Conservation (phyloP, 2,888 invertebrate genomes). For the Dugesia japonica region DNA sequence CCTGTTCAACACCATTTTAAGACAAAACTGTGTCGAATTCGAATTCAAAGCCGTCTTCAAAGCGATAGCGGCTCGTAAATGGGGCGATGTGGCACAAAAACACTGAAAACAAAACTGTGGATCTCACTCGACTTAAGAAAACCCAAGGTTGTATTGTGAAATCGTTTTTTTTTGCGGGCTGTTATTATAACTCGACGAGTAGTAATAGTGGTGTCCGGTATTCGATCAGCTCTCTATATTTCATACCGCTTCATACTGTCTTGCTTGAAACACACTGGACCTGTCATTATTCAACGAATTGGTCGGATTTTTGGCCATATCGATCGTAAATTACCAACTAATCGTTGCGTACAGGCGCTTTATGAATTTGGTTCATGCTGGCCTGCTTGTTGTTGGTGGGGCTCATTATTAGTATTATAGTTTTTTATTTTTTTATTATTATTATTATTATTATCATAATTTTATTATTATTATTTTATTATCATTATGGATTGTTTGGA, state of each 20-base stretch:
- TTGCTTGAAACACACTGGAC: conserved; percentile 15
- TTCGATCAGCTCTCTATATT: neutral
- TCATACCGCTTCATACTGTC: neutral
- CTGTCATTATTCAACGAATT: neutral
- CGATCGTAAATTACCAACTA: conserved; percentile 1
- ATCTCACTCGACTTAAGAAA: conserved; percentile 5
- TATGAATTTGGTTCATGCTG: neutral
- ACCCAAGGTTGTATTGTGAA: neutral
- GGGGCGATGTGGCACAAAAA: conserved; percentile 11
- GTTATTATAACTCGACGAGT: conserved; percentile 14
- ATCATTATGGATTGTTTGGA: too few relatives aligned
- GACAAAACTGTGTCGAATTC: conserved; percentile 11
- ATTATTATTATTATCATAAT: too few relatives aligned
- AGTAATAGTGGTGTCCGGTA: conserved; percentile 20
- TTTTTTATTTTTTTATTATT: too few relatives aligned
- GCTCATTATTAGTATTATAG: too few relatives aligned
- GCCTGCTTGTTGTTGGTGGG: neutral
- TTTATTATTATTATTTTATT: too few relatives aligned
- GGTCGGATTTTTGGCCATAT: conserved; percentile 16
- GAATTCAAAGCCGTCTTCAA: conserved; percentile 15
- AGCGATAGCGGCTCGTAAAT: conserved; percentile 16
- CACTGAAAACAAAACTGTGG: conserved; percentile 13
- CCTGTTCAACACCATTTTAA: conserved; percentile 13
- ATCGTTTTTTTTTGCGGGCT: neutral
- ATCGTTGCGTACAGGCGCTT: neutral